phyloP scores from a whole-genome alignment of 1,140 invertebrate genomes.

The Anastatus disparis region DNA sequence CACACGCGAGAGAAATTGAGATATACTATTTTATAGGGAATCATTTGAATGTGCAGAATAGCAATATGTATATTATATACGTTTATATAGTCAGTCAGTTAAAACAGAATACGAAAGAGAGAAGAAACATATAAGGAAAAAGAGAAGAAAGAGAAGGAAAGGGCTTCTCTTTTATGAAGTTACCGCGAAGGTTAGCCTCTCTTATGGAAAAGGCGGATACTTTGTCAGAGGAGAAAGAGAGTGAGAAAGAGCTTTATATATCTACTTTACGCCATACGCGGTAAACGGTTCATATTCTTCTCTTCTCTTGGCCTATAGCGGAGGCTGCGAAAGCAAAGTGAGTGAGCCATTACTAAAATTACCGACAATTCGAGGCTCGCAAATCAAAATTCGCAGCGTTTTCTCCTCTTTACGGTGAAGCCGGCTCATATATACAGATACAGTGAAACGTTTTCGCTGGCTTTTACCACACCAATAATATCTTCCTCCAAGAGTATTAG shows the following conservation, averaged over 20 bases:
- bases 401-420: constrained; percentile 48
- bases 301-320: constrained; percentile 9
- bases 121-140: not conserved
- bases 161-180: constrained; percentile 60
- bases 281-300: constrained; percentile 49
- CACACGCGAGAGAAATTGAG: constrained; percentile 53
- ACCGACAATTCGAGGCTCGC: constrained; percentile 64
- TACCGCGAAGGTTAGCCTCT: constrained; percentile 53
- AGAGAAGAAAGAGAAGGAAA: constrained; percentile 4
- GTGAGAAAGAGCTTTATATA: constrained; percentile 38
- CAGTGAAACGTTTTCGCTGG: constrained; percentile 21
- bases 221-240: constrained; percentile 40
- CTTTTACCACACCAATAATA: constrained; percentile 30
- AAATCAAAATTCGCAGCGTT: constrained; percentile 65
- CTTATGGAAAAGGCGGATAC: constrained; percentile 53
- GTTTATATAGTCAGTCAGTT: not conserved
- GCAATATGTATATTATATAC: not conserved
- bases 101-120: no score
- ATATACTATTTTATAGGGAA: constrained; percentile 62
- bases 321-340: constrained; percentile 34
- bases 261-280: constrained; percentile 49
- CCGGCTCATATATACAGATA: constrained; percentile 25
- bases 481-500: not conserved
- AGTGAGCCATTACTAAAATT: constrained; percentile 67
- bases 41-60: constrained; percentile 52